Evolutionary conservation across 2,113 vertebrate species (phyloP).

Genomic region (Pituophis catenifer): DNA sequence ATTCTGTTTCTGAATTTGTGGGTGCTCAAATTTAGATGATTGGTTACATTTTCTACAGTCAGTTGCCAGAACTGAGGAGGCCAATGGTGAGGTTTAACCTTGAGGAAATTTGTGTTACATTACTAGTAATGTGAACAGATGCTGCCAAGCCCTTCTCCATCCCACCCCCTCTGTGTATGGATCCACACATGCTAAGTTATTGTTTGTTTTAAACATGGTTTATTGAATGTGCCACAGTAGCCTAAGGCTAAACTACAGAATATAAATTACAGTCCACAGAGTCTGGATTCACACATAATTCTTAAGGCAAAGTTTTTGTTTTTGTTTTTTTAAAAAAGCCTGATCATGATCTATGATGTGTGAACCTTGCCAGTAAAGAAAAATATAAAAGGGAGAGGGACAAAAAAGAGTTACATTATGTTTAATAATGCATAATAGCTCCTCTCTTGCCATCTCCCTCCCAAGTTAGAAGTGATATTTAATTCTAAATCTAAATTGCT

Average conservation of each 20-base stretch:
- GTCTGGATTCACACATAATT: not conserved
- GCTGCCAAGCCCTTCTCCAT: not conserved
- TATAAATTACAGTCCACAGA: not conserved
- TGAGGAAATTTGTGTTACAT: not conserved
- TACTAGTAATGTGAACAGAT: not conserved
- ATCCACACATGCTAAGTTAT: not conserved
- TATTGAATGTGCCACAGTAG: not conserved
- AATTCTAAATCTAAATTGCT: not conserved
- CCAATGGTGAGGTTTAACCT: not conserved
- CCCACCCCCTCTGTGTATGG: not conserved
- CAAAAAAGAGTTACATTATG: not conserved
- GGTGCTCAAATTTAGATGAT: rapidly evolving
- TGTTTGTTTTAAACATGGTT: not conserved
- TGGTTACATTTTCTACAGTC: not conserved
- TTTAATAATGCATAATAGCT: not conserved
- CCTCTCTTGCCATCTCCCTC: not conserved
- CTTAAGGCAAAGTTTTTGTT: not conserved
- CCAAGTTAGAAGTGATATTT: not conserved
- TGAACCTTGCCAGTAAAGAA: not conserved
- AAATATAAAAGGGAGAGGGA: not conserved
- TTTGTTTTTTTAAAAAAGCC: not conserved
- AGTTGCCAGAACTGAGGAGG: not conserved
- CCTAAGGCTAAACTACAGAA: not conserved
- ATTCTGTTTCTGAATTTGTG: rapidly evolving
- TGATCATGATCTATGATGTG: not conserved